These are phyloP conservation scores for Azemiops feae DNA, from an alignment of 2,113 vertebrate species.

Conservation along the genomic window DNA sequence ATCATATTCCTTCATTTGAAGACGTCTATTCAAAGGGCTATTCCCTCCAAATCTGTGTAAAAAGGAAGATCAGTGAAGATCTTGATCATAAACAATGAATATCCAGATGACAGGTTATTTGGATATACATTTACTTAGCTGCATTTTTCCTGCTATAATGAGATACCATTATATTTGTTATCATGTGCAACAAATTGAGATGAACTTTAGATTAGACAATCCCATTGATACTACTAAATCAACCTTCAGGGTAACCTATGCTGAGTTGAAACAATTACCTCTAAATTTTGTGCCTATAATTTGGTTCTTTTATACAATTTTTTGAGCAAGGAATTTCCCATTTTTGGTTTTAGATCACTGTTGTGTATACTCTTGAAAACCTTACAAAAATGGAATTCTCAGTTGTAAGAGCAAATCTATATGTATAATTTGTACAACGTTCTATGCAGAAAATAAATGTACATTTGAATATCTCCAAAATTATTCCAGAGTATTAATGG, in stretches of 20 bases:
- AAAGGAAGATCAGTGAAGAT: background rate
- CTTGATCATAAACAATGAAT: background rate
- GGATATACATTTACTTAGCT: no score
- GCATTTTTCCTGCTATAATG: background rate
- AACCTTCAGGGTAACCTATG: no score
- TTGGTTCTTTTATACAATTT: no score
- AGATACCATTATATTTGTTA: background rate
- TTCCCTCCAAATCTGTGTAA: background rate
- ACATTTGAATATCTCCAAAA: background rate
- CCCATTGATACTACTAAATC: no score
- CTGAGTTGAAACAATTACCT: no score
- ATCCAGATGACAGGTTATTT: background rate
- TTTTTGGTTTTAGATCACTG: no score
- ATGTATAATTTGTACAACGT: background rate
- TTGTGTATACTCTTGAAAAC: no score
- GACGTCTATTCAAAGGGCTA: background rate
- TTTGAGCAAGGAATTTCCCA: no score
- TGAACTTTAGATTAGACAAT: background rate
- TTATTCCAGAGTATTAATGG: background rate
- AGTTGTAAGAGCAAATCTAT: background rate
- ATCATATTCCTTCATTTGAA: background rate
- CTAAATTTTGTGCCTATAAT: no score
- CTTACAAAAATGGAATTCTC: background rate
- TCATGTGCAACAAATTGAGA: background rate
- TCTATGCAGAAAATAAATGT: background rate